Conservation (phyloP, 2,797 vertebrate genomes). For the Anniella stebbinsi region DNA sequence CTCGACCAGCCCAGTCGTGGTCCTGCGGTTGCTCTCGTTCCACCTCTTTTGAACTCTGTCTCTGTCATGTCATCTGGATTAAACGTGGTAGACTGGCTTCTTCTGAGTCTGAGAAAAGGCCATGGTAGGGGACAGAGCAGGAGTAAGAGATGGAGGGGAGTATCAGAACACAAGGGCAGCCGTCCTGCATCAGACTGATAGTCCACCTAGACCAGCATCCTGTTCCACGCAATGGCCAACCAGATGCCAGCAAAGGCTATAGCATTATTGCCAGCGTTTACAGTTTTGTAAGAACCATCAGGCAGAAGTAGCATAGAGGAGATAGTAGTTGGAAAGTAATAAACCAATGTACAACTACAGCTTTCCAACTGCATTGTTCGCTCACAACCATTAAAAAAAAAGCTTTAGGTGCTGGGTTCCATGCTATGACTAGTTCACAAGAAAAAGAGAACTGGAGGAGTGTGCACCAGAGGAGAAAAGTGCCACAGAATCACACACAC, state of each 20-base stretch:
- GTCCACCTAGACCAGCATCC: background rate
- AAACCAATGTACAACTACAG: background rate
- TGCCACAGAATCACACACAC: background rate
- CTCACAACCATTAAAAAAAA: no score
- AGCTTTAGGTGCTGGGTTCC: no score
- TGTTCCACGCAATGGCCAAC: background rate
- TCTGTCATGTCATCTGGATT: conserved; percentile 92
- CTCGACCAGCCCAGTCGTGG: conserved; percentile 96
- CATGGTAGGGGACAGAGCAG: background rate
- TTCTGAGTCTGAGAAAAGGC: conserved; percentile 84
- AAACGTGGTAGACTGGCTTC: conserved; percentile 97
- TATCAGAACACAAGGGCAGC: no score
- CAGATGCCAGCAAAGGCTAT: background rate
- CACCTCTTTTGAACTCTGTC: conserved; percentile 93
- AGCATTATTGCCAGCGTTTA: background rate
- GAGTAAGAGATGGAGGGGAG: background rate
- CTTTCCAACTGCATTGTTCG: background rate
- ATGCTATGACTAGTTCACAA: background rate
- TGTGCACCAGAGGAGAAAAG: background rate
- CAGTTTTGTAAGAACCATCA: background rate
- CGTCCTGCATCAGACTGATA: no score
- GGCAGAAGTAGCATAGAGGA: background rate
- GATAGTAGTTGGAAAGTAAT: background rate
- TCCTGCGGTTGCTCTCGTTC: conserved; percentile 94
- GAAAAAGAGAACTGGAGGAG: background rate